Evolutionary conservation across 2,113 vertebrate genomes (phyloP).

Genomic region (Lontra canadensis): DNA sequence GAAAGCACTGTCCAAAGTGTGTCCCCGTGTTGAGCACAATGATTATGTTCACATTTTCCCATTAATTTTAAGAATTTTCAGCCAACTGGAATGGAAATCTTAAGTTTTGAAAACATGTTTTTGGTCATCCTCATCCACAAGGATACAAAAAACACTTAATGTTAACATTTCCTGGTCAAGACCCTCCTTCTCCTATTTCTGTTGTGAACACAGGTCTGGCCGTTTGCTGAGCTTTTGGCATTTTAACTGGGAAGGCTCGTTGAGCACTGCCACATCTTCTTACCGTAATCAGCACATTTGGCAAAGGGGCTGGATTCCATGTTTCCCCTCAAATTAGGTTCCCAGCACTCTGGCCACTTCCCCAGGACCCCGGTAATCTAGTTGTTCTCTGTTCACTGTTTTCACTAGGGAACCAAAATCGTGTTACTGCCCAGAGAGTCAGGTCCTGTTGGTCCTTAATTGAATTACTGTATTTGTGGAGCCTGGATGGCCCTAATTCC

Average conservation of each 20-base stretch:
- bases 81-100: not conserved
- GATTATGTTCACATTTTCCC: not conserved
- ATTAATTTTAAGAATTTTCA: not conserved
- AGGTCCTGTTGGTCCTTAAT: conserved; percentile 52
- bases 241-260: fast-evolving
- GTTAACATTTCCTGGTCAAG: not conserved
- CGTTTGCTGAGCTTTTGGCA: fast-evolving
- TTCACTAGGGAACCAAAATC: conserved; percentile 28
- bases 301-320: not conserved
- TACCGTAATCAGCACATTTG: fast-evolving
- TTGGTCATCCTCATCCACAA: not conserved
- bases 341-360: not conserved
- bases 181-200: not conserved
- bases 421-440: conserved; percentile 38
- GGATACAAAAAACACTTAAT: not conserved
- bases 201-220: not conserved
- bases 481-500: conserved; percentile 54
- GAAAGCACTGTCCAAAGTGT: too few relatives aligned
- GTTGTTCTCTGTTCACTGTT: not conserved
- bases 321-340: not conserved
- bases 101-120: not conserved
- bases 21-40: too few relatives aligned
- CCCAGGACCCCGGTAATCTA: not conserved
- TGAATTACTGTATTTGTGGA: conserved; percentile 54
- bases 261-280: fast-evolving